These are phyloP conservation scores for Scrobipalpa atriplicella DNA, from an alignment of 2,888 invertebrate genomes.

Conservation along the genomic window DNA sequence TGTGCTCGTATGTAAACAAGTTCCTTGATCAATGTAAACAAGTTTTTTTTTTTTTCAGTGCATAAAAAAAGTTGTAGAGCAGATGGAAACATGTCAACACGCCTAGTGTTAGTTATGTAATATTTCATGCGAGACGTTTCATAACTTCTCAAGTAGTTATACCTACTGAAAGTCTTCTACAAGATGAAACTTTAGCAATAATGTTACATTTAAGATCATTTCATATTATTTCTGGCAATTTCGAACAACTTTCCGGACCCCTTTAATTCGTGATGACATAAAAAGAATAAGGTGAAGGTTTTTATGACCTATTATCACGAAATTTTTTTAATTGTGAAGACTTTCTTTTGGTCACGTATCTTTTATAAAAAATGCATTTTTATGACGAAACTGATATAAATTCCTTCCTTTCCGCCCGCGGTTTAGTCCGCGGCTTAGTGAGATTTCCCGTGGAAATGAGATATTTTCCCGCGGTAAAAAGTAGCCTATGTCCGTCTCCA, in stretches of 20 bases:
- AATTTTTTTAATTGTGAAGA: background rate
- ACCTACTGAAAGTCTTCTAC: background rate
- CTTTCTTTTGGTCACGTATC: background rate
- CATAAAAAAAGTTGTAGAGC: too few relatives aligned
- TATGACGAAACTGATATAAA: background rate
- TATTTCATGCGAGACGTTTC: too few relatives aligned
- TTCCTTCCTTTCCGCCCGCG: too few relatives aligned
- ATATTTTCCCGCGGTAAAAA: too few relatives aligned
- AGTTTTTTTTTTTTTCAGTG: too few relatives aligned
- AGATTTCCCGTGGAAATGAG: too few relatives aligned
- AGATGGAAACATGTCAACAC: too few relatives aligned
- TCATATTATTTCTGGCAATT: background rate
- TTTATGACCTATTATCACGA: background rate
- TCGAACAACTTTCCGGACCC: background rate
- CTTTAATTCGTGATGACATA: background rate
- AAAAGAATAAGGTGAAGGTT: background rate
- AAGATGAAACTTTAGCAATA: constrained; percentile 3
- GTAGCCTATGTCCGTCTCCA: too few relatives aligned
- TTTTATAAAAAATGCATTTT: background rate
- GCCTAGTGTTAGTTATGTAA: too few relatives aligned
- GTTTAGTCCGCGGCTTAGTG: too few relatives aligned
- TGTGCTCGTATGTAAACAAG: too few relatives aligned
- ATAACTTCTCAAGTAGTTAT: background rate
- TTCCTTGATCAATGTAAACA: too few relatives aligned
- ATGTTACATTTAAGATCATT: background rate